Base-by-base conservation (phyloP, 1,140 invertebrate genomes). In the Drosophila nikananu region DNA sequence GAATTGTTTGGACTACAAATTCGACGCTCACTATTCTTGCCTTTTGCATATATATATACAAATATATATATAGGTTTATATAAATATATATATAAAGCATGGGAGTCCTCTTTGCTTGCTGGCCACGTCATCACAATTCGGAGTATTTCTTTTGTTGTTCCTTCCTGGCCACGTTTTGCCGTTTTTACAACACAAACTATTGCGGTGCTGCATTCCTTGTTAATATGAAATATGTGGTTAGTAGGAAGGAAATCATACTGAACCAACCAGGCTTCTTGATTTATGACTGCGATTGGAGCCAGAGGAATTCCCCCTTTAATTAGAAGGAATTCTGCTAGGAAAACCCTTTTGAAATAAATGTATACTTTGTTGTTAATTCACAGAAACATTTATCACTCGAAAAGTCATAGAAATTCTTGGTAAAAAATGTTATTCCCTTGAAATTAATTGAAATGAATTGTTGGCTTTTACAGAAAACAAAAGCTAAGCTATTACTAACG, bases 121-220 rank as follows among this genome's bases (percentile, higher is more conserved):
- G 1, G 48, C 52, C 44, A 42, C 54, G 48, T 72, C 54, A 52
- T 73, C 19, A 23, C 37, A 37, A 74, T 74, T 37, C 25, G 39
- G 32, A 54, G 49, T 48, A 71, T 71, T 68, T 25, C 67, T 51
- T 86, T 74, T 73, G 62, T 86, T 77, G 75, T 49, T 68, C 55
- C 42, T 70, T 66, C 62, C 62, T 54, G 49, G 52, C 76, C 52
- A 64, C 52, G 32, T 72, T 54, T 80, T 84, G 82, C 73, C 73
- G n/a, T n/a, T 84, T 81, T 55, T 62, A 48, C 51, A 81, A 63
- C 81, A 68, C 51, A 81, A 86, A 84, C 66, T 84, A 84, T 73
- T 81, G 48, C 35, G 60, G 30, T 57, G 48, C 54, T 42, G 41
- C 77, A 81, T 62, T 49, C 60, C 61, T 75, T 44, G 72, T 48